phyloP scores from a whole-genome alignment of 2,888 invertebrate genomes.

The Sialis fuliginosa region DNA sequence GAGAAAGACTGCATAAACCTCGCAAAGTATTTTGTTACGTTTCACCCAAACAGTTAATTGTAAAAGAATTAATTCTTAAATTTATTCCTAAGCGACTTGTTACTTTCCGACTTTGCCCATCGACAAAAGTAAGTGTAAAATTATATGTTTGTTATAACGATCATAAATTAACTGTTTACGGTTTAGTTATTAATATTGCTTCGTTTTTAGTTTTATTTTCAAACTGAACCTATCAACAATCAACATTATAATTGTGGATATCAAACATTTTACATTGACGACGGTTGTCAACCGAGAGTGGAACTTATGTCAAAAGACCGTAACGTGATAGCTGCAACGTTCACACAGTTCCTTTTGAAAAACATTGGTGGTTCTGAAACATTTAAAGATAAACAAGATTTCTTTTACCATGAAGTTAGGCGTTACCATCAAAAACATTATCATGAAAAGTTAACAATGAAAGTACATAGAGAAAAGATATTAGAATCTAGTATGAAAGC shows the following conservation, averaged over 20 bases:
- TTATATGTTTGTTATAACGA: constrained; percentile 6
- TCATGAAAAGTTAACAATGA: constrained; percentile 69
- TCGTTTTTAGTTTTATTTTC: constrained; percentile 44
- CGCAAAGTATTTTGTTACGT: constrained; percentile 81
- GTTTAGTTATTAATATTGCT: background rate
- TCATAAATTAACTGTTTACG: constrained; percentile 5
- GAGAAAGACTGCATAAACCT: constrained; percentile 47
- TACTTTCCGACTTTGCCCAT: constrained; percentile 83
- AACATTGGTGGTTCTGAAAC: constrained; percentile 92
- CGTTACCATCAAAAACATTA: constrained; percentile 75
- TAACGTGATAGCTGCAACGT: constrained; percentile 83
- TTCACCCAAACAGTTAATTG: constrained; percentile 78
- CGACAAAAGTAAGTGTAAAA: constrained; percentile 55
- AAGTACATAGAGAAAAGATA: constrained; percentile 64
- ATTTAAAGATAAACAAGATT: constrained; percentile 68
- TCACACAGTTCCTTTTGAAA: constrained; percentile 76
- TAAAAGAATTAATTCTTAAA: constrained; percentile 85
- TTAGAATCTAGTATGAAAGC: constrained; percentile 72
- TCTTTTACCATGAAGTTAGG: constrained; percentile 55
- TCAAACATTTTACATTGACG: constrained; percentile 68
- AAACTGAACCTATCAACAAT: constrained; percentile 31
- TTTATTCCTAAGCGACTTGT: constrained; percentile 84
- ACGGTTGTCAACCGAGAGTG: constrained; percentile 77
- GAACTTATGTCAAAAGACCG: constrained; percentile 68
- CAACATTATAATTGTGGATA: constrained; percentile 29